Evolutionary conservation across 2,113 vertebrate species (phyloP).

Genomic region (Saguinus imperator): DNA sequence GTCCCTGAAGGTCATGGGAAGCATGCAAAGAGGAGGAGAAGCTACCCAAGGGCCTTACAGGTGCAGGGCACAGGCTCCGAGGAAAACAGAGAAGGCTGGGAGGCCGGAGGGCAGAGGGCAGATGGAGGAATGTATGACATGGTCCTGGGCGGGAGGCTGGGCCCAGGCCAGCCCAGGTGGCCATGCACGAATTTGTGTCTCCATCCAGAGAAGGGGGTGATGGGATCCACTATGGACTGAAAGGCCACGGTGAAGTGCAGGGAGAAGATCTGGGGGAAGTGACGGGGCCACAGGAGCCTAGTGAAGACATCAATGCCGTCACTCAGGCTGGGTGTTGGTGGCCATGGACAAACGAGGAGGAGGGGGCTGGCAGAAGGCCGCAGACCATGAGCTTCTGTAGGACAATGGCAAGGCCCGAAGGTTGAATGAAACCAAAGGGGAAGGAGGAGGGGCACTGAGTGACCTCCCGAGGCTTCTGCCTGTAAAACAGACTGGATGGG

Average conservation of each 20-base stretch:
- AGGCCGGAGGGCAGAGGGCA: not conserved
- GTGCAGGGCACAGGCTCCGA: not conserved
- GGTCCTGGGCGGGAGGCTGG: not conserved
- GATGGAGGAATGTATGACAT: not conserved
- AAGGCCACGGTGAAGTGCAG: not conserved
- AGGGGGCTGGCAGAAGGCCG: not conserved
- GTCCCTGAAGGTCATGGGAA: not conserved
- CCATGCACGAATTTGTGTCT: not conserved
- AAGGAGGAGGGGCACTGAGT: not conserved
- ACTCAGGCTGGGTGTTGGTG: not conserved
- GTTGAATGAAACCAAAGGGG: not conserved
- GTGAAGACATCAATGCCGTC: not conserved
- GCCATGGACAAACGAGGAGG: not conserved
- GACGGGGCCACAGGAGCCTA: not conserved
- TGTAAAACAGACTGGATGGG: not conserved
- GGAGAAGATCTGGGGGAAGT: not conserved
- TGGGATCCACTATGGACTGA: not conserved
- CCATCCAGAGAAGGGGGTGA: not conserved
- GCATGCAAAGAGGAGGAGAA: not conserved
- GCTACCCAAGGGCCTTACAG: not conserved
- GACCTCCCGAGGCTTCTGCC: not conserved
- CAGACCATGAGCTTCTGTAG: not conserved
- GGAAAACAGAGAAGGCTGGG: not conserved
- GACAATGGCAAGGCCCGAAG: not conserved
- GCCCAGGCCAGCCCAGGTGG: not conserved